Base-by-base conservation (phyloP, 2,888 invertebrate genomes). In the Automeris io region DNA sequence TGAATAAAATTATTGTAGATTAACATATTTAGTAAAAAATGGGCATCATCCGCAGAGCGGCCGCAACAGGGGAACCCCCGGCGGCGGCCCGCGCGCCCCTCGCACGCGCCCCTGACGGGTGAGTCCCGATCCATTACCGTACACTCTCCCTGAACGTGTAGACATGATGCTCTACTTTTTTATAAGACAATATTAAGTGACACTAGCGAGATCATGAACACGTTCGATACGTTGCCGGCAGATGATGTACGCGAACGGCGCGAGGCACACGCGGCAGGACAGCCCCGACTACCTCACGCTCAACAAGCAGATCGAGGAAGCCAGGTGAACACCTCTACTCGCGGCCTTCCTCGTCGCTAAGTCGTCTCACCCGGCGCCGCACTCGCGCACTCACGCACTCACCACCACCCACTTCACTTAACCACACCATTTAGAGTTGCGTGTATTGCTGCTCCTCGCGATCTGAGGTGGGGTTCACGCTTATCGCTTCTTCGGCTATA, bases 241-340 rank as follows among this genome's bases (percentile, higher is more conserved):
- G 75, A 61, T 67, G 61, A 58, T 61, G 59, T 69, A 61, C 58
- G 54, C 70, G 33, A 70, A 70, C 52, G 88, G 87, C 37, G 74
- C 74, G 54, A 79, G 87, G 33, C 61, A 51, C 47, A 51, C 48
- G 65, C 88, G 77, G 46, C 83, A 60, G 60, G 88, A 72, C 67
- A 92, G 92, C 61, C 93, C 93, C 11, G 93, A 92, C 61, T 92
- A 87, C 71, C 88, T 90, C 46, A 90, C 91, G 53, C 87, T 93
- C 53, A 93, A 93, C 73, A 85, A 88, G 42, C 91, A 92, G 67
- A 92, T 93, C 54, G 93, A 93, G 73, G 91, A 92, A 71, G 92
- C 91, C 46, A 90, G 93, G 92, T 93, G 70, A 75, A 78, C 29
- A 33, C 16, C 9, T 18, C 5, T 25, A 24, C 6, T 11, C 2